Conservation (phyloP, 2,113 vertebrate genomes). For the Sus scrofa region DNA sequence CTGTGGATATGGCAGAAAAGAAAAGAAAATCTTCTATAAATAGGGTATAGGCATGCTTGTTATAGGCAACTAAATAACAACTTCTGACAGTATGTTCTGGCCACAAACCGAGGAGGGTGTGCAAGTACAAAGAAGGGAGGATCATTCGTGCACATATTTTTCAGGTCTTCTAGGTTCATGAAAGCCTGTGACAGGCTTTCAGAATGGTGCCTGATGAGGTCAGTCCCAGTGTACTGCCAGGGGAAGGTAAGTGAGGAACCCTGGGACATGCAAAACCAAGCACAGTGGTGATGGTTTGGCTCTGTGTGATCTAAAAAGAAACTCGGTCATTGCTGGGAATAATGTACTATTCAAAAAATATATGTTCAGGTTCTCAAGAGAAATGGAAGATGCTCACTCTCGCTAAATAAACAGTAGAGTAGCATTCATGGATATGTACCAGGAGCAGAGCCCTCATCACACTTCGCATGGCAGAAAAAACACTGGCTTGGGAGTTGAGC, state of each 20-base stretch:
- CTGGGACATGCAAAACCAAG: neutral
- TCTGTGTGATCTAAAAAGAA: neutral
- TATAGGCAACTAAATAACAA: neutral
- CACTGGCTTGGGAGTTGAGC: neutral
- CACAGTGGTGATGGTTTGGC: neutral
- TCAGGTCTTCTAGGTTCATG: neutral
- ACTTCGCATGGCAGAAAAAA: neutral
- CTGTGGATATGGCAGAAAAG: too few species aligned
- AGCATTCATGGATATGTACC: neutral
- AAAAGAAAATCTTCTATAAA: neutral
- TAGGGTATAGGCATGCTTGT: neutral
- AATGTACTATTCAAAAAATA: neutral
- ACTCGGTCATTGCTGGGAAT: neutral
- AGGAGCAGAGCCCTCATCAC: neutral
- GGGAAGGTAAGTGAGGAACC: neutral
- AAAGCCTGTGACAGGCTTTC: neutral
- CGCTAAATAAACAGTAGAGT: neutral
- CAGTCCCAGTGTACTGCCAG: neutral
- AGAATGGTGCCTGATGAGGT: neutral
- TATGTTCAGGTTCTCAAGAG: neutral
- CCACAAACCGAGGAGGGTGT: neutral
- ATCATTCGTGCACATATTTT: neutral
- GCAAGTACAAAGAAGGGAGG: neutral
- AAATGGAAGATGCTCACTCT: neutral
- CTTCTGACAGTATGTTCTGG: neutral